These are phyloP conservation scores for Tragelaphus strepsiceros DNA, from an alignment of 2,113 vertebrate species.

Conservation along the genomic window DNA sequence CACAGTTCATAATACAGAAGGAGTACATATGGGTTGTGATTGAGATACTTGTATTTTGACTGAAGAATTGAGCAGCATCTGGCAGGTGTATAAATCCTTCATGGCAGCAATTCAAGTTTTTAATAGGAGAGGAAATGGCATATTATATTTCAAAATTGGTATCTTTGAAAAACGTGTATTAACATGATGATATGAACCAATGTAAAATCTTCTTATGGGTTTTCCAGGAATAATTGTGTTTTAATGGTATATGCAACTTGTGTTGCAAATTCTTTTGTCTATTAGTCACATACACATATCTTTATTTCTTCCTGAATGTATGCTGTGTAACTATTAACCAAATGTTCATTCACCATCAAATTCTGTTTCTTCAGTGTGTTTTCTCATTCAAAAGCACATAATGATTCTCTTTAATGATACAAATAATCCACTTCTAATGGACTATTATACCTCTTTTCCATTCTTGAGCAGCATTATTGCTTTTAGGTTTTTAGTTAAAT, in stretches of 20 bases:
- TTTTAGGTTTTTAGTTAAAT: conserved; percentile 46
- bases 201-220: background rate
- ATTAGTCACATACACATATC: background rate
- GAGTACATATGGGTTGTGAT: background rate
- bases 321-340: conserved; percentile 49
- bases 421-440: conserved; percentile 55
- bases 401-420: conserved; percentile 53
- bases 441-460: conserved; percentile 22
- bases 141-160: conserved; percentile 2
- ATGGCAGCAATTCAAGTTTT: conserved; percentile 37
- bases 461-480: conserved; percentile 22
- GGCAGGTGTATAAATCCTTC: conserved; percentile 31
- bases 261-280: conserved; percentile 49
- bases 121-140: background rate
- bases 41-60: conserved; percentile 59
- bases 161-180: conserved; percentile 34
- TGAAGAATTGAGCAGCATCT: conserved; percentile 34
- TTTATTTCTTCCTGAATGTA: conserved; percentile 32
- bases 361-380: conserved; percentile 50
- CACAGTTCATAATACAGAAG: background rate
- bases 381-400: conserved; percentile 51
- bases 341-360: conserved; percentile 50
- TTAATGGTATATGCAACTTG: conserved; percentile 23
- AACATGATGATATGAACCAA: conserved; percentile 5
- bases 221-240: background rate